phyloP scores from a whole-genome alignment of 2,888 invertebrate species.

The Lasioglossum figueresi region DNA sequence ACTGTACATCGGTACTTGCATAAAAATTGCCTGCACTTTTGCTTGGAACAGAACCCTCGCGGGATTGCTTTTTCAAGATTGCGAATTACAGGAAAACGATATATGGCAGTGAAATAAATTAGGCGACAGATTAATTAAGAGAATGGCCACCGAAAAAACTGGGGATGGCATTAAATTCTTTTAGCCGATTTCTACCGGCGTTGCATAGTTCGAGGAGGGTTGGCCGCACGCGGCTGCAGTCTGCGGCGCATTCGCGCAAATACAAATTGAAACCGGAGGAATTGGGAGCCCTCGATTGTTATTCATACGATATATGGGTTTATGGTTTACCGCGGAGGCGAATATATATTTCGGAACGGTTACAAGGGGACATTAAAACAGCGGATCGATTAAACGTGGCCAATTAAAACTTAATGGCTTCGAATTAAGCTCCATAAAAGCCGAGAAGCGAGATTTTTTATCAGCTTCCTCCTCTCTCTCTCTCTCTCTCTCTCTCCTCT shows the following conservation, averaged over 20 bases:
- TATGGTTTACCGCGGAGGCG: constrained; percentile 37
- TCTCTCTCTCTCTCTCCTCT: not conserved
- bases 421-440: constrained; percentile 62
- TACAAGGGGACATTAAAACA: constrained; percentile 55
- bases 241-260: constrained; percentile 6
- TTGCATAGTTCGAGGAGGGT: not conserved
- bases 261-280: constrained; percentile 37
- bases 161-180: not conserved
- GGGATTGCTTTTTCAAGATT: not conserved
- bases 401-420: constrained; percentile 62
- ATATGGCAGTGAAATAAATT: not conserved
- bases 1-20: too few relatives aligned
- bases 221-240: not conserved
- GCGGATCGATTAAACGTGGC: constrained; percentile 63
- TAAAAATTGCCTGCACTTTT: too few relatives aligned
- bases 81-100: not conserved
- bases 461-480: not conserved
- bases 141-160: not conserved
- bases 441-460: constrained; percentile 55
- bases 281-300: constrained; percentile 26
- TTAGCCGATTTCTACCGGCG: not conserved
- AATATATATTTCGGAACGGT: constrained; percentile 48
- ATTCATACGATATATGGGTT: constrained; percentile 41
- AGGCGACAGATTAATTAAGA: not conserved
- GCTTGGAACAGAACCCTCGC: too few relatives aligned